Evolutionary conservation across 2,888 invertebrate species (phyloP), one percentile per base, ranked within the genome.

Genomic region (Mesochorus sp.): DNA sequence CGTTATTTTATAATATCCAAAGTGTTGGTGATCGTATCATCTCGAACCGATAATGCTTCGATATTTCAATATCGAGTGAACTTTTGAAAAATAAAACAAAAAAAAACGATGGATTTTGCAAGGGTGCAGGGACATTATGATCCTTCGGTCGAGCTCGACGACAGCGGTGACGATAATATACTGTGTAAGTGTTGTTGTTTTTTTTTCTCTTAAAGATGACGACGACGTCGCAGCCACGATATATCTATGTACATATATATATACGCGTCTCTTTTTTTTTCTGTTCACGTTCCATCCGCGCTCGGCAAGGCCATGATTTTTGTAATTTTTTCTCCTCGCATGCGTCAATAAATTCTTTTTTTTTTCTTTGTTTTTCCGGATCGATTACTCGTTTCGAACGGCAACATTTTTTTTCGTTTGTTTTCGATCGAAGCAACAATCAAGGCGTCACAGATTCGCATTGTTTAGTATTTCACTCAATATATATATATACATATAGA

Each of bases 81-180:
- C 55, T 53, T 68, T 51, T 28, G 55, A 51, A n/a, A n/a, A n/a
- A n/a, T n/a, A n/a, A n/a, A n/a, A n/a, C n/a, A n/a, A n/a, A n/a
- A n/a, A n/a, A n/a, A n/a, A n/a, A n/a, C n/a, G 61, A 89, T 89
- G 89, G 89, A 89, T 78, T 89, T 86, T 80, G 84, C 88, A 47
- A n/a, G n/a, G n/a, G 84, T 88, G 72, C 81, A 89, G 55, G 85
- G 88, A 57, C 89, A 88, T 73, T 89, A 89, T 81, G 88, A 88
- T 75, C 86, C 86, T 51, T 79, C 86, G 64, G 83, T 85, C 70
- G 88, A 89, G 71, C 81, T 84, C 57, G 81, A 86, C 26, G 81
- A 75, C 12, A 83, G 81, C 17, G 84, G 82, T 37, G 87, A 88
- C 5, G 86, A 86, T 49, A 85, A 88, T 77, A 80, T 88, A 26